phyloP scores from a whole-genome alignment of 2,888 invertebrate genomes.

The Cheiracanthium punctorium region DNA sequence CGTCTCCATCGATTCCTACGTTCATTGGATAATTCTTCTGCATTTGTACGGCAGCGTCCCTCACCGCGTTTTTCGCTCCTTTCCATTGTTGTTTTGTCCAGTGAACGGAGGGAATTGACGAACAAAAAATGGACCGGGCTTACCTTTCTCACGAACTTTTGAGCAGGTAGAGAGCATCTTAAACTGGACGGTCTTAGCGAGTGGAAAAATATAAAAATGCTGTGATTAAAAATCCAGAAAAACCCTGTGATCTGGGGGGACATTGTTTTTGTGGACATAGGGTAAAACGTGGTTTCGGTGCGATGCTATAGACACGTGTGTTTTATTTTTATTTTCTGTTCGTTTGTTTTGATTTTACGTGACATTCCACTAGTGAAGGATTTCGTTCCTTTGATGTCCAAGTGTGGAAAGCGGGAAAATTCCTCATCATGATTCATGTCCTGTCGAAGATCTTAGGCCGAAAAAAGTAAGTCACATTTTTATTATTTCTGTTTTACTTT shows the following conservation, averaged over 20 bases:
- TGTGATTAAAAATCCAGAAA: background rate
- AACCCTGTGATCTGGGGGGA: background rate
- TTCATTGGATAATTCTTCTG: constrained; percentile 7
- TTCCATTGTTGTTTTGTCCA: constrained; percentile 48
- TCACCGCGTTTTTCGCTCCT: constrained; percentile 26
- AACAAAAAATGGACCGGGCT: constrained; percentile 43
- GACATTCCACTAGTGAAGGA: background rate
- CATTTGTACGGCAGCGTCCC: constrained; percentile 21
- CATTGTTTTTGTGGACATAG: constrained; percentile 20
- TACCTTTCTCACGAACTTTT: constrained; percentile 34
- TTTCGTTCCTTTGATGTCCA: background rate
- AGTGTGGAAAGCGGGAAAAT: background rate
- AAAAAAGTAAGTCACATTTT: constrained; percentile 41
- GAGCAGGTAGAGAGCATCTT: background rate
- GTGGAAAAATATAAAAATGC: background rate
- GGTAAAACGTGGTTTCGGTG: background rate
- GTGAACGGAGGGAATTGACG: background rate
- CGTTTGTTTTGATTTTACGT: constrained; percentile 4
- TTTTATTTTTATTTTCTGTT: constrained; percentile 18
- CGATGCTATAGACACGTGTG: constrained; percentile 44
- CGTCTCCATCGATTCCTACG: background rate
- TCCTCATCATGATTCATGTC: constrained; percentile 48
- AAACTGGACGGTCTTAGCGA: background rate
- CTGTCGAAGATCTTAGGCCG: constrained; percentile 54
- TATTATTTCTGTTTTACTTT: too few species aligned